Conservation (phyloP, 2,113 vertebrate genomes). For the Paratilapia polleni region DNA sequence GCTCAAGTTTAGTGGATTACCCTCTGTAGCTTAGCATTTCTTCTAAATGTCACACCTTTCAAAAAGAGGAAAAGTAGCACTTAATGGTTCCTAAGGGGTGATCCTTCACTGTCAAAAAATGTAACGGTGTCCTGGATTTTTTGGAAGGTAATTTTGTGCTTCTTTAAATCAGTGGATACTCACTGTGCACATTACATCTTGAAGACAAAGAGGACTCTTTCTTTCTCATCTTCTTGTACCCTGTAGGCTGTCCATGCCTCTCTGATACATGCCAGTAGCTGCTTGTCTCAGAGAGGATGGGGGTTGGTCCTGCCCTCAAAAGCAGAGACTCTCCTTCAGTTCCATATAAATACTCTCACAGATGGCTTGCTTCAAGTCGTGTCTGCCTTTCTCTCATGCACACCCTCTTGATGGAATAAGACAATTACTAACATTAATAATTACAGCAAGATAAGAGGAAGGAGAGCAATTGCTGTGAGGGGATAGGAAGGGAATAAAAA, state of each 20-base stretch:
- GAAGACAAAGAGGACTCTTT: neutral
- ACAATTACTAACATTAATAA: slow-evolving; percentile 6
- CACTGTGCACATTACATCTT: neutral
- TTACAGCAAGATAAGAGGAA: neutral
- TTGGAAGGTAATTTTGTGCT: neutral
- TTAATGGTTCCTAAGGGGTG: slow-evolving; percentile 33
- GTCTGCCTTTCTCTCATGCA: slow-evolving; percentile 39
- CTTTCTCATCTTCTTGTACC: neutral
- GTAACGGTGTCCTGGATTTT: neutral
- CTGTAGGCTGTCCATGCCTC: neutral
- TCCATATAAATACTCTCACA: slow-evolving; percentile 73
- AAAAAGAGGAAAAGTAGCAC: slow-evolving; percentile 41
- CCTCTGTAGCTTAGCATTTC: slow-evolving; percentile 25
- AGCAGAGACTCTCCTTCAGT: slow-evolving; percentile 55
- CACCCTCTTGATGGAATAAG: slow-evolving; percentile 8
- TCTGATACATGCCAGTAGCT: slow-evolving; percentile 75
- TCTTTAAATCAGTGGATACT: slow-evolving; percentile 1
- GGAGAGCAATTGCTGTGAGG: neutral
- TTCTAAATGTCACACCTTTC: slow-evolving; percentile 65
- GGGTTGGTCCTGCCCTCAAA: slow-evolving; percentile 70
- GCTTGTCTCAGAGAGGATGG: slow-evolving; percentile 60
- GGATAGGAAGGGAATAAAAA: neutral
- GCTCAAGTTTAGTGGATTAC: slow-evolving; percentile 49
- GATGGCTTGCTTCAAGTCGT: slow-evolving; percentile 58
- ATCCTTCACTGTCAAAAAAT: slow-evolving; percentile 35